Conservation (phyloP, 2,113 vertebrate genomes). For the Acrocephalus kingi region DNA sequence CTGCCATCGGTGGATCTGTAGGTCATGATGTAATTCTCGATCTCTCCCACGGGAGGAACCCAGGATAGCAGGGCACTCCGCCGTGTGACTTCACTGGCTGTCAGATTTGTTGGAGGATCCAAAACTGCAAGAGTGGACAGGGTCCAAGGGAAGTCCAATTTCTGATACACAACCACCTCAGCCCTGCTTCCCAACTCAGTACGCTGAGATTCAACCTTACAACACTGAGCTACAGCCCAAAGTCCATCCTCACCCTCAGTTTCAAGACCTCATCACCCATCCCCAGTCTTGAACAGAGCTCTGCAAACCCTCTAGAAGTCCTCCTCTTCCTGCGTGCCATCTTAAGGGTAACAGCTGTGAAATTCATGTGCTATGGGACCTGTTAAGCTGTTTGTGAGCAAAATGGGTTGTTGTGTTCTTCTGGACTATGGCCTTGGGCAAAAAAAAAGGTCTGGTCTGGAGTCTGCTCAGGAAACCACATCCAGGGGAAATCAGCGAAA, state of each 20-base stretch:
- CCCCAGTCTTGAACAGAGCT: not conserved
- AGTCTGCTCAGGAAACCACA: not conserved
- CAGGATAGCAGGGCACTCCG: slow-evolving; percentile 93
- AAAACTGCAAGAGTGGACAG: slow-evolving; percentile 77
- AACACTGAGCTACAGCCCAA: not conserved
- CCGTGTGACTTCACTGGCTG: slow-evolving; percentile 90
- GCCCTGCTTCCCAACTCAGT: not conserved
- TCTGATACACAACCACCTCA: not conserved
- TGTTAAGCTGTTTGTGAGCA: not conserved
- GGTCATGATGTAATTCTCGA: slow-evolving; percentile 95
- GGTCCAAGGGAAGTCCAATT: not conserved
- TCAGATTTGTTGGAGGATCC: slow-evolving; percentile 91
- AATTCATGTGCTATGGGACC: not conserved
- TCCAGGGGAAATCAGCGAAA: not conserved
- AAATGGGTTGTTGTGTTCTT: not conserved
- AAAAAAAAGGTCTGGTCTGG: not conserved
- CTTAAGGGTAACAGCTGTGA: not conserved
- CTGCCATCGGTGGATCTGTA: slow-evolving; percentile 87
- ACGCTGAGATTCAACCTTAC: not conserved
- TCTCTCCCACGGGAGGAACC: slow-evolving; percentile 87
- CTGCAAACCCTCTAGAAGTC: not conserved
- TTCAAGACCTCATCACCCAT: not conserved
- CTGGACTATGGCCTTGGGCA: not conserved
- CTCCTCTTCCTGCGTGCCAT: not conserved
- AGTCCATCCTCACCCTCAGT: not conserved